Evolutionary conservation across 2,888 invertebrate species (phyloP).

Genomic region (Nyleta sp.): DNA sequence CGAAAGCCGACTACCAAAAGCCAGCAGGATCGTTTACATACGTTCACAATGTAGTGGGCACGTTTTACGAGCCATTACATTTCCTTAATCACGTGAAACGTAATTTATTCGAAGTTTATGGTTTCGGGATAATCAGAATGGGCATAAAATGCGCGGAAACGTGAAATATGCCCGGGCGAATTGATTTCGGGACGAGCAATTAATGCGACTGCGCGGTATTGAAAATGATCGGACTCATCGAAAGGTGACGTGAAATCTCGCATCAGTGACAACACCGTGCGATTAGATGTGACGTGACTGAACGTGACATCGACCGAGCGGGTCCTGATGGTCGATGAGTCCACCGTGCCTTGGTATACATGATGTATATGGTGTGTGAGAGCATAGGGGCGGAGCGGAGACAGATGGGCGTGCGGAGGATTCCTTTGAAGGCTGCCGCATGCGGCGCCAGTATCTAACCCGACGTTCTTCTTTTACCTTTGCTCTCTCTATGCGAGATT

Average conservation of each 20-base stretch:
- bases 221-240: slow-evolving; percentile 32
- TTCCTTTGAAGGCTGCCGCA: slow-evolving; percentile 82
- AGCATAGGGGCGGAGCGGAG: slow-evolving; percentile 82
- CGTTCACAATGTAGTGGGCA: too few relatives aligned
- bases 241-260: slow-evolving; percentile 59
- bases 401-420: slow-evolving; percentile 82
- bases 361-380: slow-evolving; percentile 80
- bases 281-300: slow-evolving; percentile 74
- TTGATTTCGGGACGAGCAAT: slow-evolving; percentile 7
- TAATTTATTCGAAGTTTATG: slow-evolving; percentile 41
- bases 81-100: slow-evolving; percentile 43
- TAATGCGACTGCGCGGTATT: background rate
- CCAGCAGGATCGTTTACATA: too few relatives aligned
- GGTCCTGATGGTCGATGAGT: slow-evolving; percentile 72
- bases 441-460: slow-evolving; percentile 80
- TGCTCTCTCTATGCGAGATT: slow-evolving; percentile 66
- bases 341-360: slow-evolving; percentile 72
- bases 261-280: slow-evolving; percentile 59
- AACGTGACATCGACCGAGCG: slow-evolving; percentile 72
- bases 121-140: slow-evolving; percentile 30
- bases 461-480: slow-evolving; percentile 73
- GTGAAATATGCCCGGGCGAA: slow-evolving; percentile 10
- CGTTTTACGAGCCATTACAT: slow-evolving; percentile 47
- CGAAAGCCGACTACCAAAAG: too few relatives aligned
- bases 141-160: slow-evolving; percentile 3